Conservation (phyloP, 2,888 invertebrate species). For the Nephrocerus scutellatus region DNA sequence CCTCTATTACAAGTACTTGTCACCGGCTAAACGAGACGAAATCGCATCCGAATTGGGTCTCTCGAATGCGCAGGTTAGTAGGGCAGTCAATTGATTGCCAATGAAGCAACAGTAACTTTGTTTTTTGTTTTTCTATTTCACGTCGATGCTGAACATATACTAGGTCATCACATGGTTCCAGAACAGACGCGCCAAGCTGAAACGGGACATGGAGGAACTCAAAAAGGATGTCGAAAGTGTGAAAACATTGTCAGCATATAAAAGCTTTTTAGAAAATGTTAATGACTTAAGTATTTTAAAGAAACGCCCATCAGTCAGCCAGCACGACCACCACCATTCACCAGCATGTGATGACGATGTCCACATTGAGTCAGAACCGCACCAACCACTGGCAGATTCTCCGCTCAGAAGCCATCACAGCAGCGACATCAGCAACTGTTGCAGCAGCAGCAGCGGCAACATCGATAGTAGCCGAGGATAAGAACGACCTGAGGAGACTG, state of each 20-base stretch:
- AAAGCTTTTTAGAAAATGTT: slow-evolving; percentile 84
- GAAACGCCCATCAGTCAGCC: slow-evolving; percentile 72
- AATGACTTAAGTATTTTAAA: slow-evolving; percentile 85
- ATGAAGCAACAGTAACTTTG: background rate
- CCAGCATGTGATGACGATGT: too few relatives aligned
- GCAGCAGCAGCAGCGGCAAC: too few relatives aligned
- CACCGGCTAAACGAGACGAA: slow-evolving; percentile 94
- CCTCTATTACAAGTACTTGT: slow-evolving; percentile 96
- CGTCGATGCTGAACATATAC: background rate
- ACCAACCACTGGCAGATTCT: too few relatives aligned
- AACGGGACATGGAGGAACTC: slow-evolving; percentile 93
- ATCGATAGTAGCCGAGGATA: slow-evolving; percentile 34
- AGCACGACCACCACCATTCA: slow-evolving; percentile 12
- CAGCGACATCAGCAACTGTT: too few relatives aligned
- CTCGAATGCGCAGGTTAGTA: slow-evolving; percentile 80
- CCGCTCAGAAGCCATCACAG: too few relatives aligned
- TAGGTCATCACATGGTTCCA: slow-evolving; percentile 95
- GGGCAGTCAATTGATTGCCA: slow-evolving; percentile 3
- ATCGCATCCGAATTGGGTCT: slow-evolving; percentile 88
- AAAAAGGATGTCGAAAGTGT: slow-evolving; percentile 94
- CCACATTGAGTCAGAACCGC: too few relatives aligned
- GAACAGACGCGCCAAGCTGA: slow-evolving; percentile 86
- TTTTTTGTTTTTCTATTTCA: slow-evolving; percentile 6
- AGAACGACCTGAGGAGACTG: slow-evolving; percentile 43
- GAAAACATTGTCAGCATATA: slow-evolving; percentile 79